Evolutionary conservation across 2,888 invertebrate genomes (phyloP).

Genomic region (Leptinotarsa juncta): DNA sequence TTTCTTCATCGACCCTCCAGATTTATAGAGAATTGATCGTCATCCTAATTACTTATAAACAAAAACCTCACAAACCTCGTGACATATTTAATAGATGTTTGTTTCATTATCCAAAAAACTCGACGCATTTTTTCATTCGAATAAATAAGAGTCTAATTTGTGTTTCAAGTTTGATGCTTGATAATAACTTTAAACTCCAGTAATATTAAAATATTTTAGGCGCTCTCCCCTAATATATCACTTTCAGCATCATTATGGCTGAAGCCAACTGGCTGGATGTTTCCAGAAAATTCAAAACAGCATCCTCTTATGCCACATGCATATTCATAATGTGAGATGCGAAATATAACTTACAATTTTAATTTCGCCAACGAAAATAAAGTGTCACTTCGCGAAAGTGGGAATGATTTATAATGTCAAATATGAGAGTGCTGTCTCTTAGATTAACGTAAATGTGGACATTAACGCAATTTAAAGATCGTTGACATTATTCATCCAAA

Average conservation of each 20-base stretch:
- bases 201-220: too few species aligned
- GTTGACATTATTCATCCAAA: constrained; percentile 10
- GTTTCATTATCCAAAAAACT: too few species aligned
- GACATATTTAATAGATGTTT: too few species aligned
- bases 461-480: constrained; percentile 13
- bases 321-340: constrained; percentile 18
- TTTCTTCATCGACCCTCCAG: too few species aligned
- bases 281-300: not conserved
- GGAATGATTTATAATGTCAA: constrained; percentile 7
- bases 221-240: too few species aligned
- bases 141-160: too few species aligned
- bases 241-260: not conserved
- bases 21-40: too few species aligned
- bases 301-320: constrained; percentile 12
- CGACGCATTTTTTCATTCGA: too few species aligned
- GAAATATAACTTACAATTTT: constrained; percentile 18
- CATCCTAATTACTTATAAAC: too few species aligned
- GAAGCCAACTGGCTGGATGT: not conserved
- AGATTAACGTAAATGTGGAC: constrained; percentile 9
- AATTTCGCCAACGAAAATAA: constrained; percentile 16
- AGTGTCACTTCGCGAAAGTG: constrained; percentile 7
- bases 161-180: too few species aligned
- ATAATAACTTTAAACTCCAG: too few species aligned
- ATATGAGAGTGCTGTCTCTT: constrained; percentile 14
- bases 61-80: too few species aligned